Conservation (phyloP, 2,113 vertebrate species). For the Fregetta grallaria region DNA sequence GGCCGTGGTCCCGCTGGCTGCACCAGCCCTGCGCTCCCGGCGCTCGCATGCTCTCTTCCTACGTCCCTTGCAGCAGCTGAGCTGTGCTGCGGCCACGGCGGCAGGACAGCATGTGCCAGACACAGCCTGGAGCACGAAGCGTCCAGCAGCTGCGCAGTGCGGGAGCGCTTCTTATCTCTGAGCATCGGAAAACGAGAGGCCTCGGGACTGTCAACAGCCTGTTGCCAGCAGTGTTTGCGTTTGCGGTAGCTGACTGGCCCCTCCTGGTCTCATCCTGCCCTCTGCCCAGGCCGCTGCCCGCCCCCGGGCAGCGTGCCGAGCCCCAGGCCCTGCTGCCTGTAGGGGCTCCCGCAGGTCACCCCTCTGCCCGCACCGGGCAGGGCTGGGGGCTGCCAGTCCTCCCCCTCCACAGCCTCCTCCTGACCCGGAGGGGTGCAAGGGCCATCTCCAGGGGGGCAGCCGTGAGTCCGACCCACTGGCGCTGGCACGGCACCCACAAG, state of each 20-base stretch:
- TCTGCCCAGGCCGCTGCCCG: background rate
- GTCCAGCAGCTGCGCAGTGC: background rate
- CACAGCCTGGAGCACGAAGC: background rate
- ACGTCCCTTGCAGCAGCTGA: background rate
- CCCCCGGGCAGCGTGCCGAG: background rate
- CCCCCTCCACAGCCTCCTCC: background rate
- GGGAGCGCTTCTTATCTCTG: background rate
- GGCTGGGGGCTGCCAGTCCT: background rate
- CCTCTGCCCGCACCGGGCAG: background rate
- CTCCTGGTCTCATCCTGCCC: background rate
- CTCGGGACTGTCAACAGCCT: background rate
- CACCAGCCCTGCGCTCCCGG: fast-evolving
- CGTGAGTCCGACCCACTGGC: too few relatives aligned
- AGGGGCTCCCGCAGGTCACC: background rate
- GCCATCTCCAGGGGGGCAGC: background rate
- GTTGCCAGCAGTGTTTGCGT: background rate
- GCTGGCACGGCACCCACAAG: background rate
- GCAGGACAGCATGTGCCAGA: background rate
- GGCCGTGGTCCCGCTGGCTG: background rate
- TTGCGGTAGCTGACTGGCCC: background rate
- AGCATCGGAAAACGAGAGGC: background rate
- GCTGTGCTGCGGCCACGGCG: background rate
- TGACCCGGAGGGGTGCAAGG: background rate
- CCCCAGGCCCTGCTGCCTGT: background rate
- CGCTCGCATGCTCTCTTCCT: background rate